Evolutionary conservation across 2,888 invertebrate genomes (phyloP), one percentile per base, ranked within the genome.

Genomic region (Drosophila neonasuta): DNA sequence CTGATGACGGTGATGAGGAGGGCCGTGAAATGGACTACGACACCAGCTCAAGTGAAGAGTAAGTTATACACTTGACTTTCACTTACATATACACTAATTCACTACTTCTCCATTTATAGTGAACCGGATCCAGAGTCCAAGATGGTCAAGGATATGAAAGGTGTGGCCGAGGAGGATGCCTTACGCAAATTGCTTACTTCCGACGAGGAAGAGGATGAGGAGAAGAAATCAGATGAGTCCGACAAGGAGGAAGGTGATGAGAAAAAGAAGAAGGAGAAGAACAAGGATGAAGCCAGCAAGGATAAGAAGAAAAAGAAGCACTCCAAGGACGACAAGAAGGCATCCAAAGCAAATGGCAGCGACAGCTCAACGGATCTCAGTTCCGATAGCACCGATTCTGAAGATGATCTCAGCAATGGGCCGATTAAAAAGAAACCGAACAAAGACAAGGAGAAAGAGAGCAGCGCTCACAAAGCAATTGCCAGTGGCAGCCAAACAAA

Each of bases 1-100:
- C 98, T 74, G 99, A 99, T 90, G 98, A 99, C 89, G 98, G 98
- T 0, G 98, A 99, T 89, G 97, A 97, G 86, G 99, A 99, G 91
- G 98, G 98, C 0, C 91, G 96, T 56, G 99, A 99, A 92, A 93
- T 95, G 77, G 99, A 99, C 91, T 99, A 99, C 88, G 98, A 98
- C 87, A 96, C 97, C 0, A 96, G 96, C 88, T 96, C 95, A 0
- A 95, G 96, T 0, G 95, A 94, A 71, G 94, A 94, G 94, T 94
- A 87, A 65, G 83, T 76, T 44, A 3, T 4, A 39, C 24, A 17
- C 24, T 1, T 10, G 39, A 15, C n/a, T n/a, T 5, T 3, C 7
- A 32, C 32, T n/a, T 36, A 5, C 5, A 36, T n/a, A n/a, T n/a
- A 24, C 4, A 11, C n/a, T n/a, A n/a, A 36, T n/a, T n/a, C 5